Evolutionary conservation across 2,113 vertebrate genomes (phyloP), one percentile per base, ranked within the genome.

Genomic region (Neodon shergylaensis): DNA sequence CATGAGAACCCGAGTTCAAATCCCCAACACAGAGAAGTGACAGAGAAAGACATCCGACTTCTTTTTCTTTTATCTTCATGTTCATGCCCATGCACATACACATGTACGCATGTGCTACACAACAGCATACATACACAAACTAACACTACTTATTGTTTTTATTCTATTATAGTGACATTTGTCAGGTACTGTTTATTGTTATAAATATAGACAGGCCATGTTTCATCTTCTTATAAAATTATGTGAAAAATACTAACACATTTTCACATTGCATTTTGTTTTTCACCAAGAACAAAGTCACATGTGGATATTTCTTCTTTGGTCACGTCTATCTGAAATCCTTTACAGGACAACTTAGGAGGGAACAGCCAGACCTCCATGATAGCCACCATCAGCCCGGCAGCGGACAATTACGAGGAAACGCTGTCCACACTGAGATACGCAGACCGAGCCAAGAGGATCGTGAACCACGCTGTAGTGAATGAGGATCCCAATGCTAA

Each of bases 301-400:
- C 31, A 2, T 0, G 0, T 26, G 1, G 0, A 0, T 16, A 17
- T 61, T n/a, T 39, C 17, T 28, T 47, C 26, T 88, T 63, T 61
- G 26, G 7, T 54, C 14, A 0, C 17, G 2, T 28, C 47, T 54
- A 0, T 94, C 68, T 96, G 96, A 70, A 98, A 92, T 92, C 2
- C 66, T 72, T 68, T 96, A 0, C 97, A 99, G 99, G 99, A 99
- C 97, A 99, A 99, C 97, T 98, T 99, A 73, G 99, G 99, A 26
- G 99, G 99, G 92, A 99, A 99, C 98, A 99, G 99, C 98, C 99
- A 99, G 98, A 99, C 99, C 13, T 99, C 99, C 61, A 99, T 99
- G 99, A 99, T 99, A 92, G 99, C 99, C 94, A 99, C 99, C 3
- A 99, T 99, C 90, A 99, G 99, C 97, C 99, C 99, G 17, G 98